These are phyloP conservation scores for Caracal caracal DNA, from an alignment of 2,113 vertebrate genomes.

Conservation along the genomic window DNA sequence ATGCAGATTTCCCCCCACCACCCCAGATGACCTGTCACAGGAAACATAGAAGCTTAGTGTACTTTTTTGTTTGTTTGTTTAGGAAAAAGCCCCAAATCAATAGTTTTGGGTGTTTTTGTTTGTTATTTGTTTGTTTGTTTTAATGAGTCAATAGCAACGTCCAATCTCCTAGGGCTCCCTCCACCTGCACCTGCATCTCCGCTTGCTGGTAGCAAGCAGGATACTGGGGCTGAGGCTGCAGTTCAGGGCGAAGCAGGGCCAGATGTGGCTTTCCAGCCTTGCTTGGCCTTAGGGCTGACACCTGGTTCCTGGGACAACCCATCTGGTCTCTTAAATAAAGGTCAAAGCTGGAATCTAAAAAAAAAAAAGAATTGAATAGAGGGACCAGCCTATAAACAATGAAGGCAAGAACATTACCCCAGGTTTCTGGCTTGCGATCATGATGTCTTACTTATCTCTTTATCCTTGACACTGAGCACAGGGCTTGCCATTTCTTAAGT, in stretches of 20 bases:
- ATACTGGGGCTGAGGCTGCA: constrained; percentile 68
- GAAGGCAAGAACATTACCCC: not conserved
- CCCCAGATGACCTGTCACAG: constrained; percentile 1
- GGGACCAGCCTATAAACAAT: not conserved
- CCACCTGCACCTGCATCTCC: not conserved
- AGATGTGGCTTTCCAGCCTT: constrained; percentile 56
- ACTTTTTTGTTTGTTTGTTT: not conserved
- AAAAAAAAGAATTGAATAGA: not conserved
- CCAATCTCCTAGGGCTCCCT: constrained; percentile 37
- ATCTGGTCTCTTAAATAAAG: constrained; percentile 81
- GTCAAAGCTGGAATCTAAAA: constrained; percentile 77
- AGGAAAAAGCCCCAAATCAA: not conserved
- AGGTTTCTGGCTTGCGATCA: not conserved
- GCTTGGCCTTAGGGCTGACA: constrained; percentile 62
- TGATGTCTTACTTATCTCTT: not conserved
- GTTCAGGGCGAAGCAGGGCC: constrained; percentile 74
- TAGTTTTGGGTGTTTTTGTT: not conserved
- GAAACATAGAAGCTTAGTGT: constrained; percentile 55
- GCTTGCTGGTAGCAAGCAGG: constrained; percentile 14
- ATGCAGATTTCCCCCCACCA: not conserved
- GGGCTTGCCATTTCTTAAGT: not conserved
- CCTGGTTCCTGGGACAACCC: constrained; percentile 58
- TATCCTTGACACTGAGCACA: constrained; percentile 15
- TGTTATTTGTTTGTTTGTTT: constrained; percentile 18
- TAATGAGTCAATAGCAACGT: constrained; percentile 72